Evolutionary conservation across 2,113 vertebrate genomes (phyloP), one percentile per base, ranked within the genome.

Genomic region (Megaleporinus macrocephalus): DNA sequence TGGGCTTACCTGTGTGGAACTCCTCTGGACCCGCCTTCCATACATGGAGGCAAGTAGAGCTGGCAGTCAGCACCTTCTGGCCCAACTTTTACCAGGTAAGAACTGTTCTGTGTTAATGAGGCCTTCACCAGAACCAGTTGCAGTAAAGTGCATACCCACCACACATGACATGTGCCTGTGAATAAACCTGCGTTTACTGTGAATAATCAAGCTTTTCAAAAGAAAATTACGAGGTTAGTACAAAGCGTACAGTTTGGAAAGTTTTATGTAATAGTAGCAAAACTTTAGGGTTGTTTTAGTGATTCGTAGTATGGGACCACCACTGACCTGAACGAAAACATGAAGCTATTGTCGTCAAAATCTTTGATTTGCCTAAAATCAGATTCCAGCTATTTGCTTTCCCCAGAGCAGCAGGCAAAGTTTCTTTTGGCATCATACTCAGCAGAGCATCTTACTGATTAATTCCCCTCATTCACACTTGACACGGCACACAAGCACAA

Each of bases 51-150:
- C 93, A 90, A 86, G 95, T 96, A 72, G 98, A 99, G 83, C 92
- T 99, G 87, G 98, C 98, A 59, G 95, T 99, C 80, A 98, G 97
- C 88, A 99, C 95, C 9, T 99, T 98, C 92, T 99, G 98, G 98
- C 98, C 98, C 11, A 97, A 96, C 84, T 95, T 95, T 87, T 99
- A 99, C 92, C 97, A 99, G 97, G 98, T 98, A 94, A 75, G 87
- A 57, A 62, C 66, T 33, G 16, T 61, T 12, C 20, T 22, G 22
- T 1, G 13, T 12, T 11, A 61, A 61, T 11, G 1, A 57, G 53
- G 0, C 22, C 4, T 57, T 7, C 5, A 20, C 14, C 20, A 57
- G 53, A n/a, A 20, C 1, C 3, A 22, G 53, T 15, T 57, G 5
- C 22, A 57, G 6, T 22, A 1, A 0, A 6, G 20, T 57, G 62